A percentile compares a stretch with the other conserved stretches of the same genome.
Evolutionary conservation across 2,113 vertebrate species (phyloP).

Genomic region (Thinocorus orbignyianus): DNA sequence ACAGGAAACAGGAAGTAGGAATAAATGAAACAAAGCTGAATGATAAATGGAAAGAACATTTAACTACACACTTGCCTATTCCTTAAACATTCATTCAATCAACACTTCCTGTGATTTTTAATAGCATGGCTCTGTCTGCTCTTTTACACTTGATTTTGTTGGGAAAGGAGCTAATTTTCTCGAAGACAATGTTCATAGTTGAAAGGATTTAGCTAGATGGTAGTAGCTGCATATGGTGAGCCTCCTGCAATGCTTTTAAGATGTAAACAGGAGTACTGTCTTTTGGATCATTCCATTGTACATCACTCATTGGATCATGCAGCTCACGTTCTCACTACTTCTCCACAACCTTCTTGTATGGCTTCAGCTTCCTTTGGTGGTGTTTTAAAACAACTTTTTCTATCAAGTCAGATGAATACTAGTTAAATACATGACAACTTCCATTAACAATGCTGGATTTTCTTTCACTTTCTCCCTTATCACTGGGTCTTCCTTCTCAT

Average conservation of each 20-base stretch:
- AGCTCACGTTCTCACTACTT: background rate
- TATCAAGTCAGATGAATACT: background rate
- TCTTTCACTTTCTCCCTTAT: background rate
- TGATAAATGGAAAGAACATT: constrained; percentile 16
- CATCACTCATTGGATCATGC: background rate
- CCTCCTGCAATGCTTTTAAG: background rate
- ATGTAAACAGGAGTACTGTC: background rate
- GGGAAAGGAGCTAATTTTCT: background rate
- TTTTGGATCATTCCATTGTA: background rate
- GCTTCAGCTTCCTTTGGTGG: background rate
- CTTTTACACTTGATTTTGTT: background rate
- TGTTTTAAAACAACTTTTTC: background rate
- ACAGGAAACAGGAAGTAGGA: constrained; percentile 31
- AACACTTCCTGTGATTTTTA: constrained; percentile 16
- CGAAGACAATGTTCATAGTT: background rate
- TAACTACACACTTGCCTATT: background rate
- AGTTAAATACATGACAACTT: background rate
- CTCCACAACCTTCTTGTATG: background rate
- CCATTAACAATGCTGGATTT: background rate
- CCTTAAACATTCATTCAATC: constrained; percentile 31
- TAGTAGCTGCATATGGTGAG: background rate
- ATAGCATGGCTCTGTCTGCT: background rate
- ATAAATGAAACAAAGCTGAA: constrained; percentile 20
- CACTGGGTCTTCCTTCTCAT: background rate
- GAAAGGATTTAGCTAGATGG: background rate